Percentiles rank a stretch among this genome's conserved stretches.
Conservation (phyloP, 2,888 invertebrate genomes). For the Himalopsyche anomala region DNA sequence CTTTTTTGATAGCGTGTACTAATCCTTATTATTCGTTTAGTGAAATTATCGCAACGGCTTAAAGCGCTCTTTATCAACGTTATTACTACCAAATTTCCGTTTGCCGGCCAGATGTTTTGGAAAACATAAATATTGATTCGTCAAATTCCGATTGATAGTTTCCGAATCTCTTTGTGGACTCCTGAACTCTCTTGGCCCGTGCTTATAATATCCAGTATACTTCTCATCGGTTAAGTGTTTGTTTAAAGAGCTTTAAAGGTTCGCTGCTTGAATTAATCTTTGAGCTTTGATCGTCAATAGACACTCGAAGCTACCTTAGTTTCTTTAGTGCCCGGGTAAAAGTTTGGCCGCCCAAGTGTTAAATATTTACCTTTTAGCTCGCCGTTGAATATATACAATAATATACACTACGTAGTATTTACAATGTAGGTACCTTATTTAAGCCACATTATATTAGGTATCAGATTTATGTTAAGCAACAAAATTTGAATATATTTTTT, state of each 20-base stretch:
- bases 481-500: too few species aligned
- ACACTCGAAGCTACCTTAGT: constrained; percentile 7
- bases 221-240: constrained; percentile 8
- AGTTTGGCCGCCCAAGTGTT: not conserved
- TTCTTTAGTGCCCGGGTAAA: not conserved
- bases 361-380: too few species aligned
- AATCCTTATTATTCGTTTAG: not conserved
- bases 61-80: not conserved
- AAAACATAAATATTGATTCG: constrained; percentile 4
- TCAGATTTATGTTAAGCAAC: too few species aligned
- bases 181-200: not conserved
- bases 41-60: not conserved
- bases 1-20: too few species aligned
- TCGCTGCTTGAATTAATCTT: constrained; percentile 20
- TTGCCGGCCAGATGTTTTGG: constrained; percentile 21
- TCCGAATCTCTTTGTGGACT: constrained; percentile 2
- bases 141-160: constrained; percentile 3
- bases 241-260: constrained; percentile 18
- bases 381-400: too few species aligned
- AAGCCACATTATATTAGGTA: too few species aligned
- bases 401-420: too few species aligned
- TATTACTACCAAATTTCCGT: not conserved
- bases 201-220: not conserved
- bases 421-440: too few species aligned
- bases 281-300: constrained; percentile 18